These are phyloP conservation scores for Zaprionus obscuricornis DNA, from an alignment of 2,888 invertebrate species.

Conservation along the genomic window DNA sequence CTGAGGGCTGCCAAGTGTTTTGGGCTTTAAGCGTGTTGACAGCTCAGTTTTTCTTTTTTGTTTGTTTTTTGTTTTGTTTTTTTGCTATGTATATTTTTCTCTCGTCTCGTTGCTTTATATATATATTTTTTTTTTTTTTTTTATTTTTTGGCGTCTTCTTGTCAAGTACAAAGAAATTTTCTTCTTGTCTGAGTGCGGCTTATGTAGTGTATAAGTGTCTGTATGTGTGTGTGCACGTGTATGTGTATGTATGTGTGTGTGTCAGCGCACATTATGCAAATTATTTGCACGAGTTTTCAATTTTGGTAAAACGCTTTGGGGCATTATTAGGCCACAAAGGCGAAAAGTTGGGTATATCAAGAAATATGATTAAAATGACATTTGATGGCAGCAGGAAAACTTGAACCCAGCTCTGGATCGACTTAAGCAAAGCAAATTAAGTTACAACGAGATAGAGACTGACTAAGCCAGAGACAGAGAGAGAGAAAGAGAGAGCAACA, in stretches of 20 bases:
- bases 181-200: slow-evolving; percentile 44
- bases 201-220: slow-evolving; percentile 17
- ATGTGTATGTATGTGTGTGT: slow-evolving; percentile 8
- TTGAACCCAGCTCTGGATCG: slow-evolving; percentile 38
- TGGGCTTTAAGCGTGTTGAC: slow-evolving; percentile 63
- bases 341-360: slow-evolving; percentile 42
- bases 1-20: slow-evolving; percentile 24
- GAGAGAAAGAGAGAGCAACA: neutral
- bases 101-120: too few species aligned
- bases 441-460: slow-evolving; percentile 29
- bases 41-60: slow-evolving; percentile 35
- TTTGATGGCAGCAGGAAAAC: slow-evolving; percentile 46
- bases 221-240: slow-evolving; percentile 2
- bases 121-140: too few species aligned
- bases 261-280: slow-evolving; percentile 63
- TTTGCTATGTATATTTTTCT: too few species aligned
- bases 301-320: slow-evolving; percentile 72
- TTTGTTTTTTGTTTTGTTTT: neutral
- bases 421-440: slow-evolving; percentile 58
- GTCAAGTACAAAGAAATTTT: slow-evolving; percentile 51
- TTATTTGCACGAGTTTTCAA: slow-evolving; percentile 77
- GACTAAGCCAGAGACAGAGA: too few species aligned
- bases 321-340: slow-evolving; percentile 62
- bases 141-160: slow-evolving; percentile 24
- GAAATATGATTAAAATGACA: slow-evolving; percentile 74